Evolutionary conservation across 2,888 invertebrate species (phyloP), one percentile per base, ranked within the genome.

Genomic region (Diogma glabrata): DNA sequence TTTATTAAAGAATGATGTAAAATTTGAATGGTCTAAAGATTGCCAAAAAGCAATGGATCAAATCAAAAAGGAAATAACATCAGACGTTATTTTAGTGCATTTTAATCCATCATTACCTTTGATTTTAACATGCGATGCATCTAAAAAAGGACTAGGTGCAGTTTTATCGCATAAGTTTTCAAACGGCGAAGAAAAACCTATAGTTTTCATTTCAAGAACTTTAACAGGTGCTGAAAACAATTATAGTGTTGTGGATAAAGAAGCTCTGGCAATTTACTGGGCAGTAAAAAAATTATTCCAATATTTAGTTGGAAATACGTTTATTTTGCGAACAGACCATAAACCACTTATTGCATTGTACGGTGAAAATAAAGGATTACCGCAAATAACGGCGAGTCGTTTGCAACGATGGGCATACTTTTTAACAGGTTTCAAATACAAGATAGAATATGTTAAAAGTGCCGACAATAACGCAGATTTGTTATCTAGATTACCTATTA

Each of bases 331-430:
- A 12, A 68, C 66, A 1, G 67, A 69, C 54, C 63, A 67, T 53
- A 57, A 64, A 40, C 66, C 70, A 4, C 55, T 71, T 12, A 54
- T 53, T 4, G 56, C 55, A 16, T 61, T 70, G 30, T 62, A 68
- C 36, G 58, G 58, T 1, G 36, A 51, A 7, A 58, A 57, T n/a
- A 56, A 50, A 47, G 58, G 53, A 23, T 60, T 52, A 55, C 64
- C 56, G 24, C n/a, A 36, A 10, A 24, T n/a, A n/a, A n/a, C n/a
- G n/a, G n/a, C n/a, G n/a, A n/a, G n/a, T n/a, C n/a, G n/a, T n/a
- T n/a, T n/a, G 54, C 63, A 60, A 56, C 53, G 60, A 43, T 67
- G 60, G 59, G 64, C 64, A 7, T n/a, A n/a, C n/a, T n/a, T n/a
- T n/a, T n/a, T n/a, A n/a, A n/a, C n/a, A n/a, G n/a, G n/a, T n/a